Percentiles rank a stretch among this genome's conserved stretches.
Evolutionary conservation across 1,140 invertebrate genomes (phyloP).

Genomic region (Euborellia annulipes): DNA sequence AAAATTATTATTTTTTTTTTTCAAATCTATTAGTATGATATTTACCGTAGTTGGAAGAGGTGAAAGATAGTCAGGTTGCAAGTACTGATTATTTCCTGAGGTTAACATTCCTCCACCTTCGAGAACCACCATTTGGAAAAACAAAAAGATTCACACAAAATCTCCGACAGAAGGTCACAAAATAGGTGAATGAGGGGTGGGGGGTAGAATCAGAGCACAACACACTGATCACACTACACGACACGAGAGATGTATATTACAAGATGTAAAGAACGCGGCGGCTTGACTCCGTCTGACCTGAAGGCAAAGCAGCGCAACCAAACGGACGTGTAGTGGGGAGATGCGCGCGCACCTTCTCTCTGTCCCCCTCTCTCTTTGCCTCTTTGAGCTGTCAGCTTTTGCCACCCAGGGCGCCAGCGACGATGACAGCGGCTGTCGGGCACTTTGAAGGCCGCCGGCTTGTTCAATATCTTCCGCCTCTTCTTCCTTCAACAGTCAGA

Average conservation of each 20-base stretch:
- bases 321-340: too few relatives aligned
- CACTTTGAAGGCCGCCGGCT: conserved; percentile 21
- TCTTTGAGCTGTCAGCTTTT: conserved; percentile 23
- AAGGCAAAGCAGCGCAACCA: too few relatives aligned
- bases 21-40: conserved; percentile 22
- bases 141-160: conserved; percentile 2
- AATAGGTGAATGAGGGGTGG: conserved; percentile 3
- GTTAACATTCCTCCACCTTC: conserved; percentile 75
- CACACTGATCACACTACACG: not conserved
- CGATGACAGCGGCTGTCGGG: conserved; percentile 24
- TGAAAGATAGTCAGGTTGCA: conserved; percentile 83
- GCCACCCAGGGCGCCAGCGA: conserved; percentile 33
- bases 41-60: conserved; percentile 83
- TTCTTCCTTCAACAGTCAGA: not conserved
- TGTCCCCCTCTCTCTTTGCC: not conserved
- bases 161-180: not conserved
- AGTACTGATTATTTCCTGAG: conserved; percentile 76
- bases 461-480: not conserved
- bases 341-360: too few relatives aligned
- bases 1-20: not conserved
- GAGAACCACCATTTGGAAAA: conserved; percentile 69
- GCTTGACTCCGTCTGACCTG: too few relatives aligned
- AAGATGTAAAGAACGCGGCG: too few relatives aligned
- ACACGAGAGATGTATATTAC: too few relatives aligned
- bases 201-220: too few relatives aligned